Percentiles rank a stretch among this genome's conserved stretches.
Conservation (phyloP, 2,888 invertebrate genomes). For the Drosophila cyrtoloma region DNA sequence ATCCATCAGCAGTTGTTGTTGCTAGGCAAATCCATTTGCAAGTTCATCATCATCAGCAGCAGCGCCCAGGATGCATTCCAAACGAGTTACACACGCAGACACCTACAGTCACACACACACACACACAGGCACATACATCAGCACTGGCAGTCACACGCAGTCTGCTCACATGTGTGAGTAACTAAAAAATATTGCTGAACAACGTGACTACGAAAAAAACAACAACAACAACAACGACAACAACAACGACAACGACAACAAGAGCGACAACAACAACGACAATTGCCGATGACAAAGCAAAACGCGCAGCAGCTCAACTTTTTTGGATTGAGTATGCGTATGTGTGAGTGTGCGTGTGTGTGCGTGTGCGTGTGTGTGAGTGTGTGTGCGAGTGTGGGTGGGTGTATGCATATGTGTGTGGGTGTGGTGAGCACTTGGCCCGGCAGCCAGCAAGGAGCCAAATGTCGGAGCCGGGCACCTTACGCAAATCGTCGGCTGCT, state of each 20-base stretch:
- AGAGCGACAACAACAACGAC: conserved; percentile 50
- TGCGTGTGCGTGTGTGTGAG: conserved; percentile 12
- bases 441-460: conserved; percentile 61
- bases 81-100: conserved; percentile 28
- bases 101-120: conserved; percentile 3
- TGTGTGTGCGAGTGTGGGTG: conserved; percentile 36
- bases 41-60: conserved; percentile 45
- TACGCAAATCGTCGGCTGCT: conserved; percentile 77
- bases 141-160: neutral
- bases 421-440: conserved; percentile 34
- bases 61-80: conserved; percentile 51
- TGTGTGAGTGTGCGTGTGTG: conserved; percentile 33
- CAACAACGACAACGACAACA: conserved; percentile 49
- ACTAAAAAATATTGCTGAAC: conserved; percentile 72
- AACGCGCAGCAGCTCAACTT: conserved; percentile 67
- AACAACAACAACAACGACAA: conserved; percentile 35
- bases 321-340: conserved; percentile 65
- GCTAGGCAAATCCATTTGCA: conserved; percentile 60
- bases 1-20: conserved; percentile 49
- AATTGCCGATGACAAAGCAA: conserved; percentile 77
- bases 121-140: conserved; percentile 1
- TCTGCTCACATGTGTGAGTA: conserved; percentile 20
- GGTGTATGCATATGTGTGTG: conserved; percentile 8
- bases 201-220: conserved; percentile 70
- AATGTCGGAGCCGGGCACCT: conserved; percentile 66